phyloP scores from a whole-genome alignment of 2,797 vertebrate species.

The Paratrypauchen microcephalus region DNA sequence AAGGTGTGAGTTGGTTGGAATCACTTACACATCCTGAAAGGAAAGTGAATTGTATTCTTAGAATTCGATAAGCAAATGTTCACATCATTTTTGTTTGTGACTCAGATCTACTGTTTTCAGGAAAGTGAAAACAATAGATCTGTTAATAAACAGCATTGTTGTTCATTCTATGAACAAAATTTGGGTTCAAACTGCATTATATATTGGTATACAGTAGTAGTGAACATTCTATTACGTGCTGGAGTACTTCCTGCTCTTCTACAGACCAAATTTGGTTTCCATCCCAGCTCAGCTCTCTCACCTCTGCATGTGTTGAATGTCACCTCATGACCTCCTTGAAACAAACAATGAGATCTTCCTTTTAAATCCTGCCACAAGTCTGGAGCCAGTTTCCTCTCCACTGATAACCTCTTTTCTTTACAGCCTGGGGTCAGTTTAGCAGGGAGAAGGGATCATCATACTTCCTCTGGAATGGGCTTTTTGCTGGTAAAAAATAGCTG shows the following conservation, averaged over 20 bases:
- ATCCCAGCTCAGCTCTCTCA: neutral
- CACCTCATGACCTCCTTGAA: constrained; percentile 18
- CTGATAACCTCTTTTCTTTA: constrained; percentile 62
- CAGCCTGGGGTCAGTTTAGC: constrained; percentile 37
- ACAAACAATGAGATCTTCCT: constrained; percentile 37
- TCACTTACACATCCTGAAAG: constrained; percentile 55
- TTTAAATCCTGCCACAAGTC: constrained; percentile 28
- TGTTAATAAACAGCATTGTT: neutral
- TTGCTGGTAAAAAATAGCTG: neutral
- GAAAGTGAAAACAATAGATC: neutral
- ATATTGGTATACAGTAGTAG: neutral
- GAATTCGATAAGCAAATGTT: neutral
- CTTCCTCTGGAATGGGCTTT: constrained; percentile 38
- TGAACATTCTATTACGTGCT: neutral
- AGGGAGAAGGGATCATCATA: constrained; percentile 2
- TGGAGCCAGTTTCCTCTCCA: constrained; percentile 52
- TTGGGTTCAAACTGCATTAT: neutral
- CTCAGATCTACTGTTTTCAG: neutral
- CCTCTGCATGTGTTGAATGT: neutral
- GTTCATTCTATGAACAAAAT: constrained; percentile 9
- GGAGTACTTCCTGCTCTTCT: neutral
- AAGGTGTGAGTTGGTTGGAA: constrained; percentile 39
- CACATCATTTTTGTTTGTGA: constrained; percentile 10
- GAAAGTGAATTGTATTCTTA: constrained; percentile 49
- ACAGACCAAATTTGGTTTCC: neutral